Conservation (phyloP, 2,888 invertebrate genomes). For the Agriotes lineatus region DNA sequence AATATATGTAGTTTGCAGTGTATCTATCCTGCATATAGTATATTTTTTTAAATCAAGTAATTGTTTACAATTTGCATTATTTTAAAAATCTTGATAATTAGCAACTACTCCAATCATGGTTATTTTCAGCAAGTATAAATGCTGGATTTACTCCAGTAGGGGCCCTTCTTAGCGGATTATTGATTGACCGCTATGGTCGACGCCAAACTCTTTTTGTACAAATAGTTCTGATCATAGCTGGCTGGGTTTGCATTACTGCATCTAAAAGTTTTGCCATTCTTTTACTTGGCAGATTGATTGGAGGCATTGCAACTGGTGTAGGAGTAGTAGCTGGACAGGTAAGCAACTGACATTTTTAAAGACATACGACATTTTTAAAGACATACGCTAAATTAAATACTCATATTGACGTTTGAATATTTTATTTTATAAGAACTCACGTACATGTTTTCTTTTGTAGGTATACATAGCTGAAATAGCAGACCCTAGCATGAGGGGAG, state of each 20-base stretch:
- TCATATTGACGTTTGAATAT: background rate
- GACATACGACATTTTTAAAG: background rate
- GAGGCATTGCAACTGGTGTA: conserved; percentile 80
- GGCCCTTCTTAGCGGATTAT: conserved; percentile 77
- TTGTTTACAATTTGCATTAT: too few species aligned
- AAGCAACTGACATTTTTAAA: conserved; percentile 35
- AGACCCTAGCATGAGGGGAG: conserved; percentile 77
- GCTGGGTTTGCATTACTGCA: conserved; percentile 76
- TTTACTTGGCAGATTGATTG: conserved; percentile 75
- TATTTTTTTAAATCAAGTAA: too few species aligned
- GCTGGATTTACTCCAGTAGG: conserved; percentile 83
- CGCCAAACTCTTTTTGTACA: conserved; percentile 75
- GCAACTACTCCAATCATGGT: too few species aligned
- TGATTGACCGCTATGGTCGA: conserved; percentile 79
- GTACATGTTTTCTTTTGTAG: conserved; percentile 69
- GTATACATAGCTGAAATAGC: conserved; percentile 82
- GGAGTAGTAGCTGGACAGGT: conserved; percentile 83
- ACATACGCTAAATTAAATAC: background rate
- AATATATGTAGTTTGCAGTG: too few species aligned
- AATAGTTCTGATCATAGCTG: conserved; percentile 74
- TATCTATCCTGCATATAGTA: too few species aligned
- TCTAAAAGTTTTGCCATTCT: conserved; percentile 70
- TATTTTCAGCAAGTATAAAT: conserved; percentile 77
- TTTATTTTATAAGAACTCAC: too few species aligned
- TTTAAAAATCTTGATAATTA: too few species aligned